Conservation (phyloP, 2,888 invertebrate species). For the Hyposoter didymator region DNA sequence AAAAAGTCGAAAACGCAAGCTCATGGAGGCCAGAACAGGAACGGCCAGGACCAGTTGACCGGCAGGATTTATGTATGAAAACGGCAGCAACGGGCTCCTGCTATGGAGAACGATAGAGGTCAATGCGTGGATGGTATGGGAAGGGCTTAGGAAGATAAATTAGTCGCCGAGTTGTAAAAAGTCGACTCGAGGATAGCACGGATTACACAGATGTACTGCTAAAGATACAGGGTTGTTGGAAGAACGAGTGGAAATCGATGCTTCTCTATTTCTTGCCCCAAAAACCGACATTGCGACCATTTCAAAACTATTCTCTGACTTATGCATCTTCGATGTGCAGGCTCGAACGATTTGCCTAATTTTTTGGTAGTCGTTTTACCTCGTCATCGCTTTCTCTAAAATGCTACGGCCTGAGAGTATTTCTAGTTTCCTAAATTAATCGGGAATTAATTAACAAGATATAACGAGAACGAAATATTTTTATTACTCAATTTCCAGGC, state of each 20-base stretch:
- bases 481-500: background rate
- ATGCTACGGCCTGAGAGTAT: background rate
- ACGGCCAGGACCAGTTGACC: constrained; percentile 73
- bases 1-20: constrained; percentile 51
- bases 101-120: constrained; percentile 60
- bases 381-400: constrained; percentile 21
- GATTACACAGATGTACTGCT: constrained; percentile 77
- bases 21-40: constrained; percentile 41
- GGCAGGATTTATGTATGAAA: constrained; percentile 78
- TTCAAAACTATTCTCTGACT: constrained; percentile 1
- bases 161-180: constrained; percentile 77
- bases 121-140: constrained; percentile 24
- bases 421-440: background rate
- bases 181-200: constrained; percentile 77
- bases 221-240: background rate
- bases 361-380: background rate
- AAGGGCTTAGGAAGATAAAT: constrained; percentile 78
- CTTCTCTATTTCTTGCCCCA: constrained; percentile 68
- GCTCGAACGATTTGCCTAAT: background rate
- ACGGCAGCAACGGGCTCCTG: constrained; percentile 35
- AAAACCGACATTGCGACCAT: constrained; percentile 57
- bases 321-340: background rate
- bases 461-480: background rate
- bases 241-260: constrained; percentile 71
- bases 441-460: background rate